Conservation (phyloP, 2,113 vertebrate genomes). For the Raja brachyura region DNA sequence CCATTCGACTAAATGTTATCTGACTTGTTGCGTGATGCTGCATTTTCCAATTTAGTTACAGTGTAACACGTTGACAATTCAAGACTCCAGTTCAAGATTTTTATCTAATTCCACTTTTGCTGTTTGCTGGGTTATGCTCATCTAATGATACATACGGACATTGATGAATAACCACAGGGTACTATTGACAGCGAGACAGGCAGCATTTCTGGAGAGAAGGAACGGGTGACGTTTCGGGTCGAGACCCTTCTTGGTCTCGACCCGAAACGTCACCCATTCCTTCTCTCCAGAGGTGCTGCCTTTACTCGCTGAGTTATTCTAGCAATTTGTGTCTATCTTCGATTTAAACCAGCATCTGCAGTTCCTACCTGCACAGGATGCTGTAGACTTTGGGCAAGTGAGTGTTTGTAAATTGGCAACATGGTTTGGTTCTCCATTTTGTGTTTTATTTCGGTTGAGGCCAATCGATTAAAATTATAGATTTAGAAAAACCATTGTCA, state of each 20-base stretch:
- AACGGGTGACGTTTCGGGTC: too few relatives aligned
- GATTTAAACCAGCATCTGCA: too few relatives aligned
- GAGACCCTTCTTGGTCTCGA: too few relatives aligned
- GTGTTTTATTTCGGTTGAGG: not conserved
- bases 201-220: too few relatives aligned
- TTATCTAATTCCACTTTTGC: not conserved
- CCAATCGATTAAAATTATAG: not conserved
- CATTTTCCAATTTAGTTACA: not conserved
- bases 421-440: not conserved
- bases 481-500: not conserved
- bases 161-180: not conserved
- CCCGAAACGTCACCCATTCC: too few relatives aligned
- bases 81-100: not conserved
- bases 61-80: not conserved
- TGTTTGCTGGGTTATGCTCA: not conserved
- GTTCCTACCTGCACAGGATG: not conserved
- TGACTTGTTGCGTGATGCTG: not conserved
- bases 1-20: not conserved
- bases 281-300: too few relatives aligned
- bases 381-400: not conserved
- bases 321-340: too few relatives aligned
- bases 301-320: too few relatives aligned
- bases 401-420: not conserved
- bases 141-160: not conserved
- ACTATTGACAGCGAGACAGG: too few relatives aligned